Base-by-base conservation (phyloP, 2,888 invertebrate species). In the Mythimna ferrago region DNA sequence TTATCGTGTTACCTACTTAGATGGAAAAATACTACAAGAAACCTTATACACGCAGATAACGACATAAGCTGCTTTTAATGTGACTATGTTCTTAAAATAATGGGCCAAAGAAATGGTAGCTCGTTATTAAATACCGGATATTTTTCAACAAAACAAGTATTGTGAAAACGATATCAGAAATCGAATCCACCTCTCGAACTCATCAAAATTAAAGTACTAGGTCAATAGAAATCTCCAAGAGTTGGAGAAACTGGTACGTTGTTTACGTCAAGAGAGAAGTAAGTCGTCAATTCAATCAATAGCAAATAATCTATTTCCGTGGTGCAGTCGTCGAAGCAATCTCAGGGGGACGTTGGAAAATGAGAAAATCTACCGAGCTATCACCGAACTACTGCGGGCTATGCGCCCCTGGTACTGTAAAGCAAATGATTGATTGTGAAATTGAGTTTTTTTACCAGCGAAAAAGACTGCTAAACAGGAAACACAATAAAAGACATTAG, bases 261-360 rank as follows among this genome's bases (percentile, higher is more conserved):
- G 90, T 93, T 92, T 91, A 90, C 89, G 83, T 86, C 84, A 85
- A 85, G 88, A 87, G 84, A 86, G 88, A 89, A 88, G 86, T 88
- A 86, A 86, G 86, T 76, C 89, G 87, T 82, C 89, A 88, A 92
- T 92, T 91, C 92, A 93, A 94, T 93, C 92, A 91, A 93, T 92
- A 91, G 89, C 91, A 92, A 92, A 92, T 92, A 92, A 92, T 93
- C 92, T 92, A 92, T 93, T 93, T 93, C 92, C 90, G 90, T 82
- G 89, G 84, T 93, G 91, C 92, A 91, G 87, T 90, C 87, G 88
- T 85, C 85, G 85, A 89, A 81, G 90, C 92, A 90, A 90, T 93
- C 92, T 91, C 92, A 75, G 65, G 89, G 80, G 89, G 89, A 88
- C 87, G 87, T 69, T 83, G 88, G 88, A 88, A 91, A 92, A 92